Percentiles rank a stretch among this genome's conserved stretches.
Evolutionary conservation across 2,888 invertebrate genomes (phyloP).

Genomic region (Deilephila porcellus): DNA sequence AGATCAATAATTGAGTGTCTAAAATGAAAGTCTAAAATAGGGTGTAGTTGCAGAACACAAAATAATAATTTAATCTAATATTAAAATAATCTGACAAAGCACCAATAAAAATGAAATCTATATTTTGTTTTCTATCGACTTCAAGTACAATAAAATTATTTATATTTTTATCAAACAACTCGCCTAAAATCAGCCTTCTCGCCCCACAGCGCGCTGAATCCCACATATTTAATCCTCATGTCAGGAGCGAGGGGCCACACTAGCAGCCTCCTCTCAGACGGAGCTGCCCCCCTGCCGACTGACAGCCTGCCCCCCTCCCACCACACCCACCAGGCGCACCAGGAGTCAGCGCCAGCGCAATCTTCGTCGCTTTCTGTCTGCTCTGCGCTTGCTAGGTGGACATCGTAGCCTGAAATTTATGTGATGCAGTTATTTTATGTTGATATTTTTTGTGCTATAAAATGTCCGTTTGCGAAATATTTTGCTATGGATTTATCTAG

Average conservation of each 20-base stretch:
- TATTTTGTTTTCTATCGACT: too few species aligned
- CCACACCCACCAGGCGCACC: constrained; percentile 88
- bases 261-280: constrained; percentile 82
- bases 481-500: too few species aligned
- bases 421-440: neutral
- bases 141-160: neutral
- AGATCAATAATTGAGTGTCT: too few species aligned
- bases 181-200: constrained; percentile 87
- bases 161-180: constrained; percentile 21
- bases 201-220: constrained; percentile 87
- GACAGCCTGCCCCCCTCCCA: constrained; percentile 86
- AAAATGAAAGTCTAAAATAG: too few species aligned
- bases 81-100: too few species aligned
- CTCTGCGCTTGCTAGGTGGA: constrained; percentile 84
- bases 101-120: too few species aligned
- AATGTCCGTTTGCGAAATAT: too few species aligned
- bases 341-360: constrained; percentile 72
- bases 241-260: constrained; percentile 86
- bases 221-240: constrained; percentile 85
- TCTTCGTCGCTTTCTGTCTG: constrained; percentile 85
- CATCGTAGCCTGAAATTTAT: constrained; percentile 83
- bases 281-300: constrained; percentile 84
- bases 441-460: too few species aligned
- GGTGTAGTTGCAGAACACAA: too few species aligned
- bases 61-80: too few species aligned